Evolutionary conservation across 64 coral and sea anemone species (phyloP), one percentile per base, ranked within the genome.

Genomic region (Acropora yongei): DNA sequence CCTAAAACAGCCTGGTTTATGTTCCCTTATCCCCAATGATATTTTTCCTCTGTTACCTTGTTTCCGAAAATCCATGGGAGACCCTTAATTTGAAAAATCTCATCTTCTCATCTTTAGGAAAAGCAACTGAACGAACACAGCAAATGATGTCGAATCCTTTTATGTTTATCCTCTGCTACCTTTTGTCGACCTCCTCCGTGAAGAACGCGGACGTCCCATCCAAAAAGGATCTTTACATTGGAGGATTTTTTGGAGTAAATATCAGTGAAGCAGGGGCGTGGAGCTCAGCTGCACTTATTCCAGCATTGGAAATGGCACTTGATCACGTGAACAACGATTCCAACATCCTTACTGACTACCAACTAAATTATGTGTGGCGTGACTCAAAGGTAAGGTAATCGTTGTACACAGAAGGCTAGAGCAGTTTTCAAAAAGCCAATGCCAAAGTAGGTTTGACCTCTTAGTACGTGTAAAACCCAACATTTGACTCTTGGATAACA

Each of bases 251-350:
- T 45, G 91, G 83, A 43, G 82, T 79, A 1, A 61, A 93, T 16
- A 82, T 88, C 3, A 63, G 10, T 63, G 60, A 51, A 14, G 58
- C 53, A 47, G 82, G 82, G 1, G 91, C 49, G 0, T 92, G 91
- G 91, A 93, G 91, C 40, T 73, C 91, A 12, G 57, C 53, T 1
- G 80, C 77, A 12, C 57, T 95, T 9, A 95, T 95, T 5, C 88
- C 88, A 2, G 60, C 76, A 3, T 68, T 91, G 10, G 93, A 95
- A 69, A 78, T 95, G 80, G 93, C 93, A 50, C 68, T 95, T 39
- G 63, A 95, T 45, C 79, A 89, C 46, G 66, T 95, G 2, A 95
- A 95, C 41, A 95, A 90, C 17, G 72, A 95, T 60, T 83, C 86
- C 10, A 68, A 57, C 14, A 86, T 95, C 69, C 76, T 95, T 17